Conservation (phyloP, 1,140 invertebrate genomes). For the Pachypsylla venusta region DNA sequence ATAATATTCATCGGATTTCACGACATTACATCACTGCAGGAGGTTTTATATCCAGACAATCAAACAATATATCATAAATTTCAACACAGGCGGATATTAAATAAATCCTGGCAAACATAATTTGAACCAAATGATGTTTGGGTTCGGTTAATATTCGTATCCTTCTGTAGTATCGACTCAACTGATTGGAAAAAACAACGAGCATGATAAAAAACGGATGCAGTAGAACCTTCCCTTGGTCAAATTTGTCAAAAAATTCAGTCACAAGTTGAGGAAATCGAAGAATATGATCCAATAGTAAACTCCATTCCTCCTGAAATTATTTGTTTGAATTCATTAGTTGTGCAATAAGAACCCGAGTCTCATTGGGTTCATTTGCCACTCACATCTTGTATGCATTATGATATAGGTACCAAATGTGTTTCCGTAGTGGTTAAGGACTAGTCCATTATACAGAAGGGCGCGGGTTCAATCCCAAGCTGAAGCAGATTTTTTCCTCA, state of each 20-base stretch:
- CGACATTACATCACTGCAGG: background rate
- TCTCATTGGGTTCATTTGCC: too few species aligned
- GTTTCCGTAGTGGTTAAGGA: too few species aligned
- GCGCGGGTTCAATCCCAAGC: too few species aligned
- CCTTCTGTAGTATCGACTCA: constrained; percentile 4
- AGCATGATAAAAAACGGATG: constrained; percentile 1
- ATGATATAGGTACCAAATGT: too few species aligned
- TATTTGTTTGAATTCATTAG: too few species aligned
- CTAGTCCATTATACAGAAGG: too few species aligned
- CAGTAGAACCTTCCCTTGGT: constrained; percentile 2
- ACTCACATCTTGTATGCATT: too few species aligned
- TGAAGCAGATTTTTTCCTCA: too few species aligned
- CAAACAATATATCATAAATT: background rate
- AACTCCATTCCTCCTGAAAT: background rate
- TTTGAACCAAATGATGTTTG: background rate
- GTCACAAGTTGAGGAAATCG: background rate
- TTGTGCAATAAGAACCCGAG: too few species aligned
- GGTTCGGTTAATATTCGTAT: background rate
- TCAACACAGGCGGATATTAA: background rate
- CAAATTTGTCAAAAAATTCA: background rate
- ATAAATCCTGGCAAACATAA: background rate
- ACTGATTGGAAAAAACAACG: background rate
- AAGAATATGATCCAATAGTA: background rate
- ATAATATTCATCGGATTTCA: too few species aligned
- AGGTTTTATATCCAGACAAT: background rate